phyloP scores from a whole-genome alignment of 1,140 invertebrate genomes.

The Oreohelix idahoensis region DNA sequence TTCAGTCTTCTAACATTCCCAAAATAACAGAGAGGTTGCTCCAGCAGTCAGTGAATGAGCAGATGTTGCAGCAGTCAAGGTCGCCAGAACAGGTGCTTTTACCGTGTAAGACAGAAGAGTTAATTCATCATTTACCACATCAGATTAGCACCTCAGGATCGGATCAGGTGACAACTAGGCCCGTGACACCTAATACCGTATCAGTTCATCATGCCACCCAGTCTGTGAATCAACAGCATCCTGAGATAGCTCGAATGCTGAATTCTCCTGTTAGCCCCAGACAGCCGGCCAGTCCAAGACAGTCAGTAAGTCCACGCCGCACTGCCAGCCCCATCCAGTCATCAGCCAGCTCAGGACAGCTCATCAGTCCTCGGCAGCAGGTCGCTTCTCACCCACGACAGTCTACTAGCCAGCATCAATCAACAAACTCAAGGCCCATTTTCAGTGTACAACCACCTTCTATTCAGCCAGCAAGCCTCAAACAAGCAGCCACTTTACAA shows the following conservation, averaged over 20 bases:
- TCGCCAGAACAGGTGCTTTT: background rate
- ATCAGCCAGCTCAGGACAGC: background rate
- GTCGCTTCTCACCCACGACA: constrained; percentile 13
- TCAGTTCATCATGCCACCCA: background rate
- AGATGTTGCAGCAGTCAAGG: constrained; percentile 1
- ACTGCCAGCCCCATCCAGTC: constrained; percentile 10
- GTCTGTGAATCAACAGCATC: constrained; percentile 27
- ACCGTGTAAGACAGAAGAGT: background rate
- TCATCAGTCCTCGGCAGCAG: background rate
- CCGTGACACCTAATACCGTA: constrained; percentile 4
- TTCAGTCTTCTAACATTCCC: constrained; percentile 12
- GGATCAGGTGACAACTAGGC: background rate
- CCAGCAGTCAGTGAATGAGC: constrained; percentile 20
- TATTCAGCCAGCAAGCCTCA: background rate
- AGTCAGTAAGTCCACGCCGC: constrained; percentile 16
- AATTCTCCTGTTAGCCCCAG: constrained; percentile 32
- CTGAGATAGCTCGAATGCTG: constrained; percentile 24
- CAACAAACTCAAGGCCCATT: background rate
- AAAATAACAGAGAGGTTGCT: constrained; percentile 29
- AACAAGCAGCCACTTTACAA: background rate
- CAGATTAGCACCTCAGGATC: background rate
- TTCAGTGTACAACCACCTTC: background rate
- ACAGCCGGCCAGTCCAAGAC: constrained; percentile 20
- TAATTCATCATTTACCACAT: background rate
- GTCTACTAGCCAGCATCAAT: background rate